These are phyloP conservation scores for Cabera pusaria DNA, from an alignment of 2,888 invertebrate genomes.

Conservation along the genomic window DNA sequence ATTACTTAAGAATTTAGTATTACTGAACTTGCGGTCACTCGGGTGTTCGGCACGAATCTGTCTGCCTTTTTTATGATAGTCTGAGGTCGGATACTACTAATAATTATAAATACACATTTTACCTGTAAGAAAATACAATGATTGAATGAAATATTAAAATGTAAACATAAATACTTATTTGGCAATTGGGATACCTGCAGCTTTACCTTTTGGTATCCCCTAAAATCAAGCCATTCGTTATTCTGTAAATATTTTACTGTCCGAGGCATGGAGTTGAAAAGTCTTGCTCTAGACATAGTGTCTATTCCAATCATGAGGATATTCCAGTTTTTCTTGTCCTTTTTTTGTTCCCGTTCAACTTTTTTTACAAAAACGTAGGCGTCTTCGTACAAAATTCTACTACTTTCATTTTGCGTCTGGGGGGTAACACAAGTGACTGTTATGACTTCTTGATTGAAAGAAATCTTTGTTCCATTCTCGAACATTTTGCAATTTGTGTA, in stretches of 20 bases:
- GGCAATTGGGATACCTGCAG: too few species aligned
- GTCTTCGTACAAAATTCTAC: conserved; percentile 50
- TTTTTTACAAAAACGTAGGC: conserved; percentile 50
- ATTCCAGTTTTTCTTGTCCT: conserved; percentile 48
- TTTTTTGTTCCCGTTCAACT: conserved; percentile 13
- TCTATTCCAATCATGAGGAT: conserved; percentile 93
- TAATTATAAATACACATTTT: too few species aligned
- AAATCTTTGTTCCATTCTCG: conserved; percentile 36
- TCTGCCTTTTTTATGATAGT: too few species aligned
- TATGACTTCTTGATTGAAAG: conserved; percentile 47
- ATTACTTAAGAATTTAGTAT: too few species aligned
- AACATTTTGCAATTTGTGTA: conserved; percentile 46
- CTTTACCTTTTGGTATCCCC: conserved; percentile 46
- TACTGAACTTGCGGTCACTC: too few species aligned
- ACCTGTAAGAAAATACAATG: too few species aligned
- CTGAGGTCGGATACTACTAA: too few species aligned
- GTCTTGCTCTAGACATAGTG: conserved; percentile 90
- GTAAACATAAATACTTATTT: too few species aligned
- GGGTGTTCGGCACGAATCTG: too few species aligned
- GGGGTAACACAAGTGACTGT: conserved; percentile 41
- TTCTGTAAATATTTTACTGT: conserved; percentile 86
- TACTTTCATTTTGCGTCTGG: too few species aligned
- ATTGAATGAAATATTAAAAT: too few species aligned
- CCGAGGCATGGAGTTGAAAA: conserved; percentile 88
- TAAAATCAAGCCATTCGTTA: conserved; percentile 87